Base-by-base conservation (phyloP, 37 sponge, comb jelly and placozoan genomes). In the Dysidea cf. avara region DNA sequence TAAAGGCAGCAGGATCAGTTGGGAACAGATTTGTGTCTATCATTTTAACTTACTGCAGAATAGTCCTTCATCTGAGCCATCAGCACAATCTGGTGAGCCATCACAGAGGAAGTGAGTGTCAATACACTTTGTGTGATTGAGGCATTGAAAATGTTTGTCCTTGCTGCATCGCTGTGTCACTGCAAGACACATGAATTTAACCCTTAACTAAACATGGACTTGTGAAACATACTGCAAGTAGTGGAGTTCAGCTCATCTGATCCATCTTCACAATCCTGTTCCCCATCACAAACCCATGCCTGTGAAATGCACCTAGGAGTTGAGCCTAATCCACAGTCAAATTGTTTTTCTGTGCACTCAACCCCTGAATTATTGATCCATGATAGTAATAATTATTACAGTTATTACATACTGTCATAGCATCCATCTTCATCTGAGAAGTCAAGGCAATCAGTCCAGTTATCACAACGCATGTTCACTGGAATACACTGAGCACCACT, bases 1-100 rank as follows among this genome's bases (percentile, higher is more conserved):
- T 43, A 43, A 9, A 43, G 5, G 46, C 46, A 43, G 9, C 9
- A 43, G 46, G 7, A 43, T 43, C 7, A 43, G 9, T 12, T 43
- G n/a, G n/a, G n/a, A 43, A 43, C 9, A 12, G 9, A 9, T 9
- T 43, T 12, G 9, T 43, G 9, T 43, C 5, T 43, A 43, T 9
- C 16, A 21, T n/a, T 6, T 0, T 26, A 46, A 53, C 71, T 54
- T 38, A 71, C 71, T 16, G 57, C 71, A 71, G 38, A 12, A 18
- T 2, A 34, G 36, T 54, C 46, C 46, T 43, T 71, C 71, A 30
- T 71, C 71, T 53, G 71, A 71, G 3, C 57, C 71, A 71, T 71
- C 71, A 3, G 30, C 13, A 21, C 71, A 71, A 21, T 71, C 56
- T 24, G 21, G 18, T 1, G 2, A 21, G 16, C 34, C 37, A 29